Evolutionary conservation across 2,797 vertebrate genomes (phyloP).

Genomic region (Petrocephalus schoutedeni): DNA sequence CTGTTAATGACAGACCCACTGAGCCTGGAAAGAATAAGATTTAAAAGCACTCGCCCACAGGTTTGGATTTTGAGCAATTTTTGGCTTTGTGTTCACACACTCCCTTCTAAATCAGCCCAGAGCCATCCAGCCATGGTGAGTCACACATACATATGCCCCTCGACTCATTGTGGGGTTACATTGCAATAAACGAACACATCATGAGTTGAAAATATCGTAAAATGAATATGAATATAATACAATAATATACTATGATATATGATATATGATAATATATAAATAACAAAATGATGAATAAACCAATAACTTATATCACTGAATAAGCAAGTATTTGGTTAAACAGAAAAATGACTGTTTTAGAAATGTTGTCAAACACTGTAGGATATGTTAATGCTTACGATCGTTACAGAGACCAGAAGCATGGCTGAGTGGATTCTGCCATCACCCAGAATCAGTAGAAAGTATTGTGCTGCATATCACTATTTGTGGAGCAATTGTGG

Average conservation of each 20-base stretch:
- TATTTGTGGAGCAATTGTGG: not conserved
- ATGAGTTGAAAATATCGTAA: not conserved
- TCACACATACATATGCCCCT: not conserved
- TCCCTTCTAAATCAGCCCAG: not conserved
- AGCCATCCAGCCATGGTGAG: not conserved
- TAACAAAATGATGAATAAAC: not conserved
- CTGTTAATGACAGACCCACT: not conserved
- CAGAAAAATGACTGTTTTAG: not conserved
- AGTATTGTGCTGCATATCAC: not conserved
- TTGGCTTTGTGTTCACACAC: not conserved
- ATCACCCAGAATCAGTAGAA: not conserved
- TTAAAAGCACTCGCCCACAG: not conserved
- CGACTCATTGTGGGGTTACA: not conserved
- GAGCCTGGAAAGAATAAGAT: not conserved
- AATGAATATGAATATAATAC: not conserved
- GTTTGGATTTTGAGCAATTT: not conserved
- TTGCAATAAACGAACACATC: not conserved
- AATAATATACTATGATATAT: not conserved
- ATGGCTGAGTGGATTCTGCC: not conserved
- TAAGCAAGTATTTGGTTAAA: not conserved
- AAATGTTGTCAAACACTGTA: not conserved
- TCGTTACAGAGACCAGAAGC: not conserved
- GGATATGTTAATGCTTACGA: not conserved
- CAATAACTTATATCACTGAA: not conserved
- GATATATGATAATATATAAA: not conserved